phyloP scores from a whole-genome alignment of 2,113 vertebrate genomes.

The Cavia porcellus region DNA sequence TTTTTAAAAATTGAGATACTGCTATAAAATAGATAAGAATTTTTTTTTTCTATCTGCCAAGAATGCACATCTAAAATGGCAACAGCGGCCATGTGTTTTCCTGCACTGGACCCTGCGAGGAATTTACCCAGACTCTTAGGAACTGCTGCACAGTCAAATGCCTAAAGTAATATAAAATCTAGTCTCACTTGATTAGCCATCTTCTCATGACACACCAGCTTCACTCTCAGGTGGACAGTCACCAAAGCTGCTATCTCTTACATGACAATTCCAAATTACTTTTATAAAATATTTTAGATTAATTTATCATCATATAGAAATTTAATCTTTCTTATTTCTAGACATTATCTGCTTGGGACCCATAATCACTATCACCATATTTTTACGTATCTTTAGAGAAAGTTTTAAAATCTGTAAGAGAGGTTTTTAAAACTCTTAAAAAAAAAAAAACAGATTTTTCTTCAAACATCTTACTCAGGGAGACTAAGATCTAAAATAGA shows the following conservation, averaged over 20 bases:
- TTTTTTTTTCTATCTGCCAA: conserved; percentile 22
- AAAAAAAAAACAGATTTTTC: not conserved
- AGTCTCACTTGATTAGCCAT: not conserved
- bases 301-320: not conserved
- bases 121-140: not conserved
- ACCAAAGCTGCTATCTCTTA: conserved; percentile 1
- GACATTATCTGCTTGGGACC: conserved; percentile 19
- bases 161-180: conserved; percentile 29
- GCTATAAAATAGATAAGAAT: not conserved
- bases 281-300: conserved; percentile 48
- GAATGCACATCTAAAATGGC: not conserved
- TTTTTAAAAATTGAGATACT: not conserved
- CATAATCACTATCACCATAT: not conserved
- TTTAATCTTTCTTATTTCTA: conserved; percentile 26
- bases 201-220: conserved; percentile 2
- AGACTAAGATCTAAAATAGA: conserved; percentile 74
- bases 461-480: conserved; percentile 72
- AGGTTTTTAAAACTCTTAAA: not conserved
- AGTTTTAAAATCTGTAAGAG: conserved; percentile 21
- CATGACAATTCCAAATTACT: conserved; percentile 16
- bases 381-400: conserved; percentile 53
- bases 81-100: conserved; percentile 2
- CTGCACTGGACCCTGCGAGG: not conserved
- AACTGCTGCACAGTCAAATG: not conserved
- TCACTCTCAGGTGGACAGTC: not conserved